phyloP scores from a whole-genome alignment of 1,140 invertebrate species.

The Drosophila nebulosa region DNA sequence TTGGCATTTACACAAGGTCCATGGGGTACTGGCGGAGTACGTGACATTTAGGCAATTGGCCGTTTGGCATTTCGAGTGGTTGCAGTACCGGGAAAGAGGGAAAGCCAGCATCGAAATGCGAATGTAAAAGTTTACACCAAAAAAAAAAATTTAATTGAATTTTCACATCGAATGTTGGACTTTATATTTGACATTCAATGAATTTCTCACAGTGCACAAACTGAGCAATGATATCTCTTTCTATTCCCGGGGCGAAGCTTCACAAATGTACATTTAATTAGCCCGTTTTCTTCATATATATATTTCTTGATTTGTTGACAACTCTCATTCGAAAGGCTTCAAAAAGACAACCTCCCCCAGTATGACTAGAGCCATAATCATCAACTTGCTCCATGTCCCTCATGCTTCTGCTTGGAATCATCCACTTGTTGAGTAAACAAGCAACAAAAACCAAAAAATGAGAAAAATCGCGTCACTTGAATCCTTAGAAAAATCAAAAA shows the following conservation, averaged over 20 bases:
- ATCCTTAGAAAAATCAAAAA: slow-evolving; percentile 77
- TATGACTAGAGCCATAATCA: background rate
- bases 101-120: background rate
- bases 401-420: background rate
- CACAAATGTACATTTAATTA: slow-evolving; percentile 75
- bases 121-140: background rate
- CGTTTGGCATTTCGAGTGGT: slow-evolving; percentile 44
- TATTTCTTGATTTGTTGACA: slow-evolving; percentile 45
- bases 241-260: slow-evolving; percentile 40
- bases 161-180: background rate
- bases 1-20: slow-evolving; percentile 30
- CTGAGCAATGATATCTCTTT: background rate
- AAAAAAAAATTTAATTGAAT: background rate
- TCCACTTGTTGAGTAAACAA: slow-evolving; percentile 24
- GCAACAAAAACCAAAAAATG: slow-evolving; percentile 22
- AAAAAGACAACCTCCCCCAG: slow-evolving; percentile 26
- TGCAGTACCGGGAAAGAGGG: slow-evolving; percentile 1
- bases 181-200: background rate
- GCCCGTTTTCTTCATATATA: slow-evolving; percentile 24
- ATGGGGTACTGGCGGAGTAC: slow-evolving; percentile 22
- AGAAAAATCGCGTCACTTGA: slow-evolving; percentile 64
- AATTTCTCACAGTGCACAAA: slow-evolving; percentile 6
- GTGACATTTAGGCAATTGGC: slow-evolving; percentile 71
- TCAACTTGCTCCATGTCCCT: background rate
- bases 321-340: slow-evolving; percentile 62